Base-by-base conservation (phyloP, 1,140 invertebrate genomes). In the Cataglyphis hispanica region DNA sequence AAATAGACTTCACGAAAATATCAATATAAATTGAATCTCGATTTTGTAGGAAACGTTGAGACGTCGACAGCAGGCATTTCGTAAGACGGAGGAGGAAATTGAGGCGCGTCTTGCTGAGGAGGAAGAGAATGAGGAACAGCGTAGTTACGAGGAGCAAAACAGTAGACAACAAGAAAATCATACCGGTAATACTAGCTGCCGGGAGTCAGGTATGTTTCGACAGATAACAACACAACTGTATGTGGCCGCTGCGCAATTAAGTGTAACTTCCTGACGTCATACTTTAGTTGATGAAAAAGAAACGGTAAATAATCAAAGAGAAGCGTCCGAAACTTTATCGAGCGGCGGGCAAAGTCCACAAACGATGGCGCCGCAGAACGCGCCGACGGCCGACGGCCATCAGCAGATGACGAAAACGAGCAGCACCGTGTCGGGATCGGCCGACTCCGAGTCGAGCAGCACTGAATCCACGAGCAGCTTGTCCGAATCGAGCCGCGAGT, bases 51-150 rank as follows among this genome's bases (percentile, higher is more conserved):
- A 95, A 91, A 94, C 91, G 0, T 91, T 96, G 81, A 90, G 91
- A 72, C 93, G 95, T 46, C 94, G 95, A 56, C 95, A 96, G 37
- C 93, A 94, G 75, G 94, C 95, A n/a, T 96, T 96, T 86, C 94
- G 94, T 53, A 95, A 95, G 77, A 96, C 95, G 0, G 95, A 96
- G 85, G 94, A 95, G 66, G 95, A 96, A 85, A 96, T 96, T 25
- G 95, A 96, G 67, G 95, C 95, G 19, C 93, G 93, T 4, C 84
- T 96, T 0, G 94, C 95, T 2, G 92, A 94, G 80, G 95, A 96
- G 61, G 95, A 96, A 61, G 95, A 95, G 81, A 91, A 91, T 25
- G 95, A 95, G 56, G 85, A 90, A 19, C 86, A 90, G 40, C 88
- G 85, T 63, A 81, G 89, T 50, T 50, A 50, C 84, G 88, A 93